phyloP scores from a whole-genome alignment of 2,888 invertebrate genomes.

The Agrochola lota region DNA sequence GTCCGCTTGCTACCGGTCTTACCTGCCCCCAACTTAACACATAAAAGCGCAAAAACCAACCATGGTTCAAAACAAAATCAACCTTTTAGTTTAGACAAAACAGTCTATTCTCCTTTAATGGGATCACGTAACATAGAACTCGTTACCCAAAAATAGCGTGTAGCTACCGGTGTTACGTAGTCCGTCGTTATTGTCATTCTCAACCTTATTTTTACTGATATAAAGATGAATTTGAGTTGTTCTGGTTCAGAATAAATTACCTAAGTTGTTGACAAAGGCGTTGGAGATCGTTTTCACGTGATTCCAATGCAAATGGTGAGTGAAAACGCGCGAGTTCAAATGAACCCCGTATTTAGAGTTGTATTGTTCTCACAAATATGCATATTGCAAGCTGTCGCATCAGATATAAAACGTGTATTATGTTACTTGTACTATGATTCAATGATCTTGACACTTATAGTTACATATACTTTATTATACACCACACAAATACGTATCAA shows the following conservation, averaged over 20 bases:
- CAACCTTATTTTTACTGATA: constrained; percentile 37
- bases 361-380: constrained; percentile 81
- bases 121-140: constrained; percentile 50
- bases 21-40: constrained; percentile 65
- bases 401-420: constrained; percentile 73
- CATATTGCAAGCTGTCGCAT: constrained; percentile 74
- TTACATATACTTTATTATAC: too few relatives aligned
- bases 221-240: constrained; percentile 54
- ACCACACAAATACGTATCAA: too few relatives aligned
- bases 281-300: constrained; percentile 69
- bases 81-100: constrained; percentile 56
- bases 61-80: constrained; percentile 59
- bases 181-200: constrained; percentile 37
- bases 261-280: constrained; percentile 65
- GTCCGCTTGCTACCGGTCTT: constrained; percentile 88
- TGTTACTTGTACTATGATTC: constrained; percentile 46
- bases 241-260: constrained; percentile 57
- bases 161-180: constrained; percentile 69
- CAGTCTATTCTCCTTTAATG: constrained; percentile 54
- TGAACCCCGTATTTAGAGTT: constrained; percentile 73
- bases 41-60: constrained; percentile 69
- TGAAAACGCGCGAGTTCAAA: constrained; percentile 66
- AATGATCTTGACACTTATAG: constrained; percentile 46
- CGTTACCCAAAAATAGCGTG: constrained; percentile 45
- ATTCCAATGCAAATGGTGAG: constrained; percentile 71